These are phyloP conservation scores for Hypotaenidia philippensis DNA, from an alignment of 2,797 vertebrate species.

Conservation along the genomic window DNA sequence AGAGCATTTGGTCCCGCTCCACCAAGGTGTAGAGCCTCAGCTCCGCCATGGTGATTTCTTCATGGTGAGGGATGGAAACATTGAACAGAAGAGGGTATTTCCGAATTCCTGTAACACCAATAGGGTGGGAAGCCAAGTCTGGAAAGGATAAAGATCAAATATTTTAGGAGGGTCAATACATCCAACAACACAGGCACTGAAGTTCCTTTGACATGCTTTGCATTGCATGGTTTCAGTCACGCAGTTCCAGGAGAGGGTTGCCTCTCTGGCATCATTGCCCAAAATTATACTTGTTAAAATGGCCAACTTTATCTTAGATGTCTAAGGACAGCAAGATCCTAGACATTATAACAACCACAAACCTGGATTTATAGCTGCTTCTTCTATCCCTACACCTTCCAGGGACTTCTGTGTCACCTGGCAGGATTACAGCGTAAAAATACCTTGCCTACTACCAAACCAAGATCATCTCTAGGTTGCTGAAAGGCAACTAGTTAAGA, in stretches of 20 bases:
- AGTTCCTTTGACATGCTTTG: neutral
- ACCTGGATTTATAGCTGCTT: neutral
- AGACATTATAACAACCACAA: neutral
- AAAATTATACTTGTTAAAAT: neutral
- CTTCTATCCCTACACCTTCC: neutral
- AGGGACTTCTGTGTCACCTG: neutral
- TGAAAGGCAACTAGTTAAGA: neutral
- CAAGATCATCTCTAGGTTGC: neutral
- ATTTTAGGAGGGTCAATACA: neutral
- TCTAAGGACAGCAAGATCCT: neutral
- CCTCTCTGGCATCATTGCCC: neutral
- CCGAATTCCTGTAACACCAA: constrained; percentile 83
- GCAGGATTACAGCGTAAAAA: neutral
- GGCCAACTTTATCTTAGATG: accelerated
- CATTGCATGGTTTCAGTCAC: neutral
- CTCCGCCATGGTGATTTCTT: constrained; percentile 91
- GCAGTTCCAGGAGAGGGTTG: neutral
- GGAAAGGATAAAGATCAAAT: constrained; percentile 37
- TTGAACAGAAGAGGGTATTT: constrained; percentile 95
- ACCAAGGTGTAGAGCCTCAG: constrained; percentile 94
- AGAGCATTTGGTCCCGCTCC: constrained; percentile 89
- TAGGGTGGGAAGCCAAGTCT: constrained; percentile 87
- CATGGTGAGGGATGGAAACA: constrained; percentile 92
- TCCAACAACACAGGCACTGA: accelerated
- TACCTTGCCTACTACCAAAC: neutral